A percentile compares a stretch with the other conserved stretches of the same genome.
Evolutionary conservation across 2,888 invertebrate species (phyloP).

Genomic region (Euproctis similis): DNA sequence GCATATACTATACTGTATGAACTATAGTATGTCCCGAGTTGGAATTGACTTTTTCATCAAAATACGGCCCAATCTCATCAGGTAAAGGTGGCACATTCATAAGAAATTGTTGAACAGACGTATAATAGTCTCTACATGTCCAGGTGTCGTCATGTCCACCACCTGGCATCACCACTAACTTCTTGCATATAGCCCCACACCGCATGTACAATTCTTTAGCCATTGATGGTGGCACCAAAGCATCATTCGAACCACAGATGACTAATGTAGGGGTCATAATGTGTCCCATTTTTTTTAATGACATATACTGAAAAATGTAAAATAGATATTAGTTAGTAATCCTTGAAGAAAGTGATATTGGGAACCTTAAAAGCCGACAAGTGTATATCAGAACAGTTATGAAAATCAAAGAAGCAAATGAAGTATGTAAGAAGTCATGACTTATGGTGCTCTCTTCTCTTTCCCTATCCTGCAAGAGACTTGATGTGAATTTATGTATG

Average conservation of each 20-base stretch:
- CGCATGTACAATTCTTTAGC: slow-evolving; percentile 85
- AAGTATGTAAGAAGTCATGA: no score
- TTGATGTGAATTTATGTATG: no score
- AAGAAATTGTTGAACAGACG: slow-evolving; percentile 72
- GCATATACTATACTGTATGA: slow-evolving; percentile 18
- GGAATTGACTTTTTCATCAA: slow-evolving; percentile 34
- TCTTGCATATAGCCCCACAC: slow-evolving; percentile 85
- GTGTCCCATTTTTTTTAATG: slow-evolving; percentile 82
- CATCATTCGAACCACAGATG: slow-evolving; percentile 91
- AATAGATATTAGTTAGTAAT: no score
- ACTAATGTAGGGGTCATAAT: slow-evolving; percentile 88
- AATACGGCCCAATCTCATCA: slow-evolving; percentile 39
- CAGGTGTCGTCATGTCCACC: slow-evolving; percentile 98
- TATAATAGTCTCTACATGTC: slow-evolving; percentile 88
- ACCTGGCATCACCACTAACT: slow-evolving; percentile 83
- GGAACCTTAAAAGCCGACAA: no score
- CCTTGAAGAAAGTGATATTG: no score
- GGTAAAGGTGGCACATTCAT: slow-evolving; percentile 46
- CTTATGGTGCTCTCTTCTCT: no score
- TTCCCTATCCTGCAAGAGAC: no score
- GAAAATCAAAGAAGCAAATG: no score
- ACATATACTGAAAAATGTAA: slow-evolving; percentile 79
- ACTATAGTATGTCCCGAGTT: slow-evolving; percentile 33
- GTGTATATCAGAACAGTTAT: no score
- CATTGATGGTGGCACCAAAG: slow-evolving; percentile 93